Evolutionary conservation across 2,888 invertebrate species (phyloP).

Genomic region (Platycheirus albimanus): DNA sequence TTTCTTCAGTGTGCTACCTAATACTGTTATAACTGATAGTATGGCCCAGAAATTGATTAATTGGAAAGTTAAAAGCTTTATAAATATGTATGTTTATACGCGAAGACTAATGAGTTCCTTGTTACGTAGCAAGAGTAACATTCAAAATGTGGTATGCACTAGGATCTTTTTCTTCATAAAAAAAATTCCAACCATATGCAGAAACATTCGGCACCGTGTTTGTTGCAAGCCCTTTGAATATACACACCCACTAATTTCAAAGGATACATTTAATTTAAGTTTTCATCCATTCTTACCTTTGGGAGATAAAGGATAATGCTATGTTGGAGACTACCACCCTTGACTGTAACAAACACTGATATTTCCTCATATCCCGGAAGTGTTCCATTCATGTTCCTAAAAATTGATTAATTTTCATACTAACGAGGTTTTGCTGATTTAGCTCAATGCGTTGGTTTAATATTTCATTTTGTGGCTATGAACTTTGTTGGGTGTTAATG

Average conservation of each 20-base stretch:
- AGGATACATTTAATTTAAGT: conserved; percentile 67
- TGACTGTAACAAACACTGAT: conserved; percentile 11
- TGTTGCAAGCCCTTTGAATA: conserved; percentile 4
- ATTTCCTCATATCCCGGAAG: conserved; percentile 47
- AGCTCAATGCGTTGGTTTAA: conserved; percentile 36
- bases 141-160: conserved; percentile 38
- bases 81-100: no score
- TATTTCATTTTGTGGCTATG: conserved; percentile 55
- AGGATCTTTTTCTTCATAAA: conserved; percentile 35
- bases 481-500: conserved; percentile 68
- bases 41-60: no score
- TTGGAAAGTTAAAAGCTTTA: no score
- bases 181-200: conserved; percentile 28
- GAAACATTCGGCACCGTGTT: conserved; percentile 14
- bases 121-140: conserved; percentile 7
- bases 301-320: conserved; percentile 60
- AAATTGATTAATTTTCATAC: conserved; percentile 74
- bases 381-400: conserved; percentile 62
- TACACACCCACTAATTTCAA: conserved; percentile 38
- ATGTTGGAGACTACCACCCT: conserved; percentile 8
- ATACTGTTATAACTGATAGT: no score
- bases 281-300: conserved; percentile 36
- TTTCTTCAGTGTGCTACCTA: no score
- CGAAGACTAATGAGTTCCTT: no score
- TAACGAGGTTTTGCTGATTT: conserved; percentile 72